phyloP scores from a whole-genome alignment of 2,113 vertebrate genomes.

The Callopanchax toddi region DNA sequence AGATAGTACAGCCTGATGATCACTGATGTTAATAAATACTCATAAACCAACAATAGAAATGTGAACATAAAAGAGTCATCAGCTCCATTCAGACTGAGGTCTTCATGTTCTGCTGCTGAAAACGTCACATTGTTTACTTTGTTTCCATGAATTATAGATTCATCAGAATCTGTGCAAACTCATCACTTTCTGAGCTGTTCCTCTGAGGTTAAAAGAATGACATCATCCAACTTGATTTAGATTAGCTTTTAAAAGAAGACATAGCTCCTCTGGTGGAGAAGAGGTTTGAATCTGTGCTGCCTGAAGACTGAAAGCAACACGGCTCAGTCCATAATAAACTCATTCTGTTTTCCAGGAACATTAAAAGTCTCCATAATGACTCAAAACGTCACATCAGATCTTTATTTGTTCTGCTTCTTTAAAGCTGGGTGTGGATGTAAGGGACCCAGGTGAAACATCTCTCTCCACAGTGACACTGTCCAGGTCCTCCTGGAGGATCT shows the following conservation, averaged over 20 bases:
- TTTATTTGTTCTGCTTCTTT: too few species aligned
- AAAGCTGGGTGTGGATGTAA: too few species aligned
- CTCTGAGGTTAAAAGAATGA: conserved; percentile 22
- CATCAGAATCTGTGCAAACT: conserved; percentile 18
- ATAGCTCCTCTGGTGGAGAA: not conserved
- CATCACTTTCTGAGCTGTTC: conserved; percentile 27
- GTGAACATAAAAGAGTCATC: conserved; percentile 16
- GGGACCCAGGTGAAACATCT: too few species aligned
- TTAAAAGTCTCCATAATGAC: too few species aligned
- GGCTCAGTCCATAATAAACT: too few species aligned
- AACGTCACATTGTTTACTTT: conserved; percentile 22
- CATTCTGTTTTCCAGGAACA: too few species aligned
- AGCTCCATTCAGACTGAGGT: not conserved
- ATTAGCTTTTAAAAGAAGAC: not conserved
- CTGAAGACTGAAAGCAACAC: too few species aligned
- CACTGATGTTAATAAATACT: not conserved
- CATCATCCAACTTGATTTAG: not conserved
- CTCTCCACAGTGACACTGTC: too few species aligned
- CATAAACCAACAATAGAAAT: conserved; percentile 4
- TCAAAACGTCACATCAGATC: too few species aligned
- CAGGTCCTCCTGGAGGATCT: too few species aligned
- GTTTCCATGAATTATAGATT: conserved; percentile 44
- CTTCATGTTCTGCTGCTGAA: conserved; percentile 8
- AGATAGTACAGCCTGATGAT: not conserved
- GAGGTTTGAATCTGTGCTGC: too few species aligned